These are phyloP conservation scores for Mystacornis crossleyi DNA, from an alignment of 2,113 vertebrate genomes.

Conservation along the genomic window DNA sequence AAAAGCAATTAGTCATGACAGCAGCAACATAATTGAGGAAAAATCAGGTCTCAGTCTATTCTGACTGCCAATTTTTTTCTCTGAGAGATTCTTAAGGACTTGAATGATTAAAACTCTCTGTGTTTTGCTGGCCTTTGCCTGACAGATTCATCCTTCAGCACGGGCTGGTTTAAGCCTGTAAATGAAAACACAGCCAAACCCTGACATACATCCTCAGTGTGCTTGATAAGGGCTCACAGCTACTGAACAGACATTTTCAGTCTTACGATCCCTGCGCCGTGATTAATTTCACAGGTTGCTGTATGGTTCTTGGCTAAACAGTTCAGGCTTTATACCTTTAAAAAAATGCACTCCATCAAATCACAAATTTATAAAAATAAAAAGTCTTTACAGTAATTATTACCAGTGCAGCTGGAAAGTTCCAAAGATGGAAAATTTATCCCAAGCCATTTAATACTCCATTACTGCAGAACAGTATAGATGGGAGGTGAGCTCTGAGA, in stretches of 20 bases:
- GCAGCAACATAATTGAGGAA: accelerated
- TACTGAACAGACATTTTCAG: not conserved
- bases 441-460: not conserved
- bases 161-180: not conserved
- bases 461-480: not conserved
- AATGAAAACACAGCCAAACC: not conserved
- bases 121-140: not conserved
- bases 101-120: not conserved
- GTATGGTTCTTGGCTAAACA: accelerated
- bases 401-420: not conserved
- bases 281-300: not conserved
- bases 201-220: not conserved
- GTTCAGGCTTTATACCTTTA: not conserved
- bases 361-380: not conserved
- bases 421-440: not conserved
- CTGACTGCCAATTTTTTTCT: not conserved
- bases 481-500: not conserved
- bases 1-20: not conserved
- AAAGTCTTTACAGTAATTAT: not conserved
- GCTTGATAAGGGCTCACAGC: not conserved
- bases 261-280: accelerated
- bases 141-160: not conserved
- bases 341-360: not conserved
- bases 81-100: not conserved
- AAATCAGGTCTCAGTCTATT: not conserved